phyloP scores from a whole-genome alignment of 2,888 invertebrate species.

The Bursaphelenchus okinawaensis region DNA sequence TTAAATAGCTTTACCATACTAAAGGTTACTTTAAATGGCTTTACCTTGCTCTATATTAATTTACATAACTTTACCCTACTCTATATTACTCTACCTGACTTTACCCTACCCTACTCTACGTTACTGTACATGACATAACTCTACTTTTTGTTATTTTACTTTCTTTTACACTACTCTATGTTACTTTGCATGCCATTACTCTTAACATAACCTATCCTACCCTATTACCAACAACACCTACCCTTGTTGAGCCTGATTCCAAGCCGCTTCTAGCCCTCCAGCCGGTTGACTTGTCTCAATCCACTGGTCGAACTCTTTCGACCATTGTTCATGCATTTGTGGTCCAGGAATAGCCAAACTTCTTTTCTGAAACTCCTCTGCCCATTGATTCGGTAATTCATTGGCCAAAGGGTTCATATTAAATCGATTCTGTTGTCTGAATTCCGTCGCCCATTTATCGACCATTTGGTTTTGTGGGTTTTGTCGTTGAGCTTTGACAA shows the following conservation, averaged over 20 bases:
- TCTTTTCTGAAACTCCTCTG: conserved; percentile 28
- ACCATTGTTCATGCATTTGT: conserved; percentile 12
- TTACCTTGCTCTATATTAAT: no score
- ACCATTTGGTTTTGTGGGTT: background rate
- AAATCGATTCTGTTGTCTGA: conserved; percentile 7
- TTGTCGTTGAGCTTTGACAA: conserved; percentile 14
- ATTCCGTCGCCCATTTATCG: conserved; percentile 17
- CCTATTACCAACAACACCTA: background rate
- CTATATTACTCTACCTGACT: no score
- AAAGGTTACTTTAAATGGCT: no score
- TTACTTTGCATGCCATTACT: background rate
- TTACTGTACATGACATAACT: no score
- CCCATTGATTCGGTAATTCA: conserved; percentile 32
- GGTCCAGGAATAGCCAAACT: conserved; percentile 13
- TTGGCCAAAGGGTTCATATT: conserved; percentile 11
- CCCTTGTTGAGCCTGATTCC: conserved; percentile 11
- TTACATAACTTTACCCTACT: no score
- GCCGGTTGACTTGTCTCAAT: background rate
- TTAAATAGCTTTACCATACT: no score
- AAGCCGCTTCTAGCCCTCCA: conserved; percentile 20
- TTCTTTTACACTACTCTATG: no score
- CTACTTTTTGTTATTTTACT: no score
- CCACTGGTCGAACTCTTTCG: conserved; percentile 10
- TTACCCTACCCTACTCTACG: no score
- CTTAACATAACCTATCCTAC: background rate